Percentiles rank a stretch among this genome's conserved stretches.
These are phyloP conservation scores for Caenorhabditis plicata DNA, from an alignment of 2,888 invertebrate species.

Conservation along the genomic window DNA sequence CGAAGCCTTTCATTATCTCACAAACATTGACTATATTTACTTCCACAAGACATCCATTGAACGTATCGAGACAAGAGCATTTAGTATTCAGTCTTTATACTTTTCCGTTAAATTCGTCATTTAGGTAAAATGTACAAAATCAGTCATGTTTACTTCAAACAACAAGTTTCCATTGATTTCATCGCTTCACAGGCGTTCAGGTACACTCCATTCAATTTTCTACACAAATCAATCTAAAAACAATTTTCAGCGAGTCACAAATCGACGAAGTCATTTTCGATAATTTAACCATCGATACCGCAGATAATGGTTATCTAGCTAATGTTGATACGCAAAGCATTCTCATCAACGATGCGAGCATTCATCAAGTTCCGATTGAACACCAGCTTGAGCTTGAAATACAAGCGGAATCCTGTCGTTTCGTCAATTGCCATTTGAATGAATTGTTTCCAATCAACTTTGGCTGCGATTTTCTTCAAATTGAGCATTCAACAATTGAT, in stretches of 20 bases:
- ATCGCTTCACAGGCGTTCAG: conserved; percentile 23
- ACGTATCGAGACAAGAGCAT: conserved; percentile 23
- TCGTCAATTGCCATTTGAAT: conserved; percentile 9
- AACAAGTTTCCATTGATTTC: conserved; percentile 13
- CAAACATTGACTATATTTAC: conserved; percentile 55
- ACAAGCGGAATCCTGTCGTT: conserved; percentile 7
- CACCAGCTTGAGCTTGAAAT: too few species aligned
- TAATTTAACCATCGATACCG: conserved; percentile 1
- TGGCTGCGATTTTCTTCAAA: conserved; percentile 16
- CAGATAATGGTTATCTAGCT: conserved; percentile 14
- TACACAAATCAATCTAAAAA: background rate
- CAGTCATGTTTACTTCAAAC: conserved; percentile 27
- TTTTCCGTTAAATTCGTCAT: background rate
- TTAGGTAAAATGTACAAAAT: conserved; percentile 29
- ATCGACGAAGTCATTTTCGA: conserved; percentile 23
- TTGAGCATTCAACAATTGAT: conserved; percentile 10
- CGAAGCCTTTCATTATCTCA: conserved; percentile 48
- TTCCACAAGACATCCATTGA: conserved; percentile 45
- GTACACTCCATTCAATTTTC: background rate
- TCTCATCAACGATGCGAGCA: conserved; percentile 9
- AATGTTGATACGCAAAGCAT: conserved; percentile 9
- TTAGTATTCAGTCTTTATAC: conserved; percentile 10
- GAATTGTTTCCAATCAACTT: conserved; percentile 10
- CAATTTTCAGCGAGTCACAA: conserved; percentile 5
- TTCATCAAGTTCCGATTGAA: conserved; percentile 6